Percentiles rank a stretch among this genome's conserved stretches.
Conservation (phyloP, 2,113 vertebrate genomes). For the Hemicordylus capensis region DNA sequence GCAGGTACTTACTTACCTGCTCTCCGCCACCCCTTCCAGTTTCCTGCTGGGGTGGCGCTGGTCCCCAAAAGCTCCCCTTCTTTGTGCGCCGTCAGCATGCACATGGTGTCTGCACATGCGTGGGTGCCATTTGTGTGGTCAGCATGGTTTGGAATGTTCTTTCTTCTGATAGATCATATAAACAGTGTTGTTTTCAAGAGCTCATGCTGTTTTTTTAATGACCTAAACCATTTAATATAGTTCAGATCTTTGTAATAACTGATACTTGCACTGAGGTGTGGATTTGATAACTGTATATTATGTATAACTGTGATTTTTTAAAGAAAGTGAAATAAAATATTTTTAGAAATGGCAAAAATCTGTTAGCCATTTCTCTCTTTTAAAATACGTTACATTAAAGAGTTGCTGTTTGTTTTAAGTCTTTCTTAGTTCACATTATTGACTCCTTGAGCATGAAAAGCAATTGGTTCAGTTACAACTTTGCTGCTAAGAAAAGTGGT, state of each 20-base stretch:
- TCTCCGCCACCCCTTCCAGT: too few species aligned
- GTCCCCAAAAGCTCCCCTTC: too few species aligned
- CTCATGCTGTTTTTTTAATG: conserved; percentile 1
- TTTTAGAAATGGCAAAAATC: neutral
- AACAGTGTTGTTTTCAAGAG: neutral
- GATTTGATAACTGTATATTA: conserved; percentile 13
- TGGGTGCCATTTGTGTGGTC: too few species aligned
- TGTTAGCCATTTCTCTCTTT: neutral
- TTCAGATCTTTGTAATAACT: neutral
- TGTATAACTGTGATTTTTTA: conserved; percentile 21
- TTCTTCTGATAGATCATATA: neutral
- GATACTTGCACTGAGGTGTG: neutral
- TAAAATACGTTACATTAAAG: too few species aligned
- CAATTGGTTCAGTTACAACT: neutral
- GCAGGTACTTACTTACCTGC: too few species aligned
- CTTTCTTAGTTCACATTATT: neutral
- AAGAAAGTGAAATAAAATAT: conserved; percentile 51
- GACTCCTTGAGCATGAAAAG: too few species aligned
- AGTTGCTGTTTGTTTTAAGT: too few species aligned
- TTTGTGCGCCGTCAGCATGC: too few species aligned
- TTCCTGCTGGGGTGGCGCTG: too few species aligned
- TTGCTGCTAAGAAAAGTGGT: neutral
- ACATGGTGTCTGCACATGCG: too few species aligned
- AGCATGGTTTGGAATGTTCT: too few species aligned
- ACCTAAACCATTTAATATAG: neutral